Base-by-base conservation (phyloP, 1,140 invertebrate genomes). In the Drosophila dunni region DNA sequence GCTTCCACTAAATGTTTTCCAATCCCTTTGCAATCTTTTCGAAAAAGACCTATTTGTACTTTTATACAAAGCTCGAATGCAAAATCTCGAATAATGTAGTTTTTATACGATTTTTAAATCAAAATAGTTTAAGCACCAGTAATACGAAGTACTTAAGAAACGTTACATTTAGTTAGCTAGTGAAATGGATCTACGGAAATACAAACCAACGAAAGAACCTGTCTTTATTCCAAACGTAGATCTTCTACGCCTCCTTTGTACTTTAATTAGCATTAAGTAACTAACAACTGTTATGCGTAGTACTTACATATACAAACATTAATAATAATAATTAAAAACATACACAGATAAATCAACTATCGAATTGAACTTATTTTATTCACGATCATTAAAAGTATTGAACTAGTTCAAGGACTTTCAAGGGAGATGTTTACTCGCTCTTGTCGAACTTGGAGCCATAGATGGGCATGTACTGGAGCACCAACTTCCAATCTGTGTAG, bases 401-500 rank as follows among this genome's bases (percentile, higher is more conserved):
- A 58, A 48, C 78, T 68, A 71, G 50, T 67, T 72, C n/a, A 67
- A 51, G 5, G 17, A n/a, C n/a, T 36, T 4, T 4, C 24, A 29
- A n/a, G 40, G 38, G 42, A 45, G 56, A n/a, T 10, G 48, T 58
- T 91, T 92, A 92, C 83, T 93, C 92, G 76, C 93, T 91, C 73
- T 93, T 92, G 7, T 94, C 91, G 88, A 95, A 97, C 93, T 97
- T 97, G 60, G 94, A 94, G 76, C 94, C 93, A 90, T 97, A 97
- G 90, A 94, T 96, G 17, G 96, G 96, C 46, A 97, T 91, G 83
- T 96, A 95, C 79, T 95, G 93, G 42, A 95, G 92, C 66, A 97
- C 91, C 10, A 94, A 78, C 92, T 95, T 96, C 96, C 96, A 97
- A 79, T 97, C 96, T 0, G 96, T 97, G 54, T 96, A 94, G 90